Percentiles rank a stretch among this genome's conserved stretches.
Conservation (phyloP, 2,113 vertebrate genomes). For the cat (Felis catus) region F.catus_Fca126_mat1.0 CM031422.1:30135001-30135500, state of each 20-base stretch:
- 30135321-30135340: background rate
- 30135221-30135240: background rate
- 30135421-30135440: background rate
- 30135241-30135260: background rate
- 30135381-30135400: background rate
- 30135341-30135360: background rate
- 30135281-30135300: background rate
- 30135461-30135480: background rate
- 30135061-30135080: background rate
- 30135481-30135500: background rate
- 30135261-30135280: background rate
- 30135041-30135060: too few species aligned
- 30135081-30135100: background rate
- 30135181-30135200: background rate
- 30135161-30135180: background rate
- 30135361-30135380: background rate
- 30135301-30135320: background rate
- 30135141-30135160: background rate
- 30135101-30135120: background rate
- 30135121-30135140: background rate
- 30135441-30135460: background rate
- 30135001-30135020: too few species aligned
- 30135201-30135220: background rate
- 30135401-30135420: background rate
- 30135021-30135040: too few species aligned